Evolutionary conservation across 2,888 invertebrate genomes (phyloP).

Genomic region (Hydrotaea diabolus): DNA sequence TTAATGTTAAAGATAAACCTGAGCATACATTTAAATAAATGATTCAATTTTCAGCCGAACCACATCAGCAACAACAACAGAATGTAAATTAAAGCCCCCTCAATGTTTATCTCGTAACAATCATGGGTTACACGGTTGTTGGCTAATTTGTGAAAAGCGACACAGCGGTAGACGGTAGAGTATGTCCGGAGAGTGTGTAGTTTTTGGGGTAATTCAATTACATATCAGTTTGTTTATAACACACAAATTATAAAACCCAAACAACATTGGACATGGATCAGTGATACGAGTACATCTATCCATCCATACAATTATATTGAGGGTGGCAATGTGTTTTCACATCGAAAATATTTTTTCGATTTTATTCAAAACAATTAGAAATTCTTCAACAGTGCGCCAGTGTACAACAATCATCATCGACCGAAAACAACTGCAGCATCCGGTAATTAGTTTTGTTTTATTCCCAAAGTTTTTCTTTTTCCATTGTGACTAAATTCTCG

Average conservation of each 20-base stretch:
- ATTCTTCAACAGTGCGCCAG: background rate
- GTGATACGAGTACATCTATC: background rate
- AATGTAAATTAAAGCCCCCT: background rate
- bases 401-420: background rate
- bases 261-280: background rate
- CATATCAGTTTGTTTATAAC: slow-evolving; percentile 12
- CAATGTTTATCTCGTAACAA: background rate
- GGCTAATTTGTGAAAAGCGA: background rate
- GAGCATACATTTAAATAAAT: slow-evolving; percentile 44
- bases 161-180: background rate
- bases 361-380: slow-evolving; percentile 10
- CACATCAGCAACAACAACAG: background rate
- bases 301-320: background rate
- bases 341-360: background rate
- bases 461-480: background rate
- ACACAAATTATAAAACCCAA: background rate
- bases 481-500: background rate
- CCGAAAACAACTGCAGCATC: slow-evolving; percentile 51
- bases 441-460: slow-evolving; percentile 53
- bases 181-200: background rate
- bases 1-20: slow-evolving; percentile 45
- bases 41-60: slow-evolving; percentile 38
- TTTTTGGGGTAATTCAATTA: background rate
- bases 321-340: background rate
- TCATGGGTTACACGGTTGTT: background rate